Base-by-base conservation (phyloP, 2,888 invertebrate genomes). In the Luffia ferchaultella region DNA sequence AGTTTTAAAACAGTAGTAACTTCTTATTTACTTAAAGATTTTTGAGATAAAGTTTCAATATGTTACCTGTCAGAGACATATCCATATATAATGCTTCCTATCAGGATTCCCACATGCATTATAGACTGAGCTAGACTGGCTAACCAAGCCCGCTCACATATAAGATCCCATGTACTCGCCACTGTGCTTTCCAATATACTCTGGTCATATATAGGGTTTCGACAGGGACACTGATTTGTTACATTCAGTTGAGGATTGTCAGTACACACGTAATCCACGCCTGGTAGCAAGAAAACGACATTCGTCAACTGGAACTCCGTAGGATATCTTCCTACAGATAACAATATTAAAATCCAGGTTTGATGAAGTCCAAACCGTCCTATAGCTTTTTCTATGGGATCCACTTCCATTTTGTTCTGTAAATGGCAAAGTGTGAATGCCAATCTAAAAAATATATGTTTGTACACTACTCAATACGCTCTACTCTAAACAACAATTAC, bases 131-230 rank as follows among this genome's bases (percentile, higher is more conserved):
- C 76, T 16, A 87, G 63, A 62, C 87, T 88, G 1, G 86, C 82
- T 43, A 88, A 60, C 55, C 78, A 78, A 50, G 73, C 69, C 53
- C 73, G 75, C 20, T 85, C 85, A 57, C 89, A 89, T 52, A 89
- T 87, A 40, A 89, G 72, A 60, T 87, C 60, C 86, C 87, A 89
- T 72, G 89, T 80, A 9, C 80, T 86, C 1, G 86, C 82, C 7
- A 88, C 87, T 1, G 88, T 88, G 57, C 78, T 85, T 2, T 69
- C 63, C 48, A 88, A 86, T 5, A 76, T 67, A 44, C 71, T 83
- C 16, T 70, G 68, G 54, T 88, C 86, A 56, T 86, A 89, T 40
- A 85, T 49, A 75, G 89, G 75, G 46, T 72, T 67, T 9, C 60
- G 56, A 61, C 80, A 82, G 0, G 82, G 82, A 53, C 82, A 82